Evolutionary conservation across 2,888 invertebrate genomes (phyloP).

Genomic region (Emmelina monodactyla): DNA sequence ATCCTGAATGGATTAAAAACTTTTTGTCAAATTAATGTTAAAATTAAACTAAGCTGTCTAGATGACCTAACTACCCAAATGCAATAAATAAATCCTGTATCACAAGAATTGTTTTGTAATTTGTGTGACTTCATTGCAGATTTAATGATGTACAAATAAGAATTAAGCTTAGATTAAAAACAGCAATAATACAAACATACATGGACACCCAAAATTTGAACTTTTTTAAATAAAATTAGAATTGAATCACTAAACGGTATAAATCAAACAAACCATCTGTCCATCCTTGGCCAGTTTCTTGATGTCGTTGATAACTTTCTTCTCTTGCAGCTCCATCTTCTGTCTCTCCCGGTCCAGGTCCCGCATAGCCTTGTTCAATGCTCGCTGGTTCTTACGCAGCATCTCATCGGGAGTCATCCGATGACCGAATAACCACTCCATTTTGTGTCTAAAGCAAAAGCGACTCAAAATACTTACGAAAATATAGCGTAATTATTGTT

Average conservation of each 20-base stretch:
- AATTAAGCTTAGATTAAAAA: conserved; percentile 9
- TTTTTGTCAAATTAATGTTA: no score
- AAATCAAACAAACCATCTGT: conserved; percentile 80
- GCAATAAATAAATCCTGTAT: no score
- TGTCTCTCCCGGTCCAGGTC: conserved; percentile 93
- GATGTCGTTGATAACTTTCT: conserved; percentile 97
- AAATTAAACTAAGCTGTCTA: no score
- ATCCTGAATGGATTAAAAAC: no score
- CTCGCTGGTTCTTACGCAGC: conserved; percentile 97
- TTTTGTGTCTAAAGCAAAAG: conserved; percentile 23
- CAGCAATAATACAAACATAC: neutral
- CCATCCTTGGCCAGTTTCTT: conserved; percentile 99
- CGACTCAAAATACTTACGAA: no score
- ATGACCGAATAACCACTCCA: conserved; percentile 97
- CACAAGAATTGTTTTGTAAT: no score
- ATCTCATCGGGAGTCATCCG: conserved; percentile 97
- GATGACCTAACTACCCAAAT: no score
- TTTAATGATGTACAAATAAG: no score
- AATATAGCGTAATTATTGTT: no score
- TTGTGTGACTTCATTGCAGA: no score
- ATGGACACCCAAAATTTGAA: no score
- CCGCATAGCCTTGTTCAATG: conserved; percentile 97
- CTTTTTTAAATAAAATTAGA: no score
- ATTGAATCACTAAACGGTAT: neutral
- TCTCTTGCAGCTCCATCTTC: conserved; percentile 99